Percentiles rank a stretch among this genome's conserved stretches.
These are phyloP conservation scores for Zingel zingel DNA, from an alignment of 2,113 vertebrate species.

Conservation along the genomic window DNA sequence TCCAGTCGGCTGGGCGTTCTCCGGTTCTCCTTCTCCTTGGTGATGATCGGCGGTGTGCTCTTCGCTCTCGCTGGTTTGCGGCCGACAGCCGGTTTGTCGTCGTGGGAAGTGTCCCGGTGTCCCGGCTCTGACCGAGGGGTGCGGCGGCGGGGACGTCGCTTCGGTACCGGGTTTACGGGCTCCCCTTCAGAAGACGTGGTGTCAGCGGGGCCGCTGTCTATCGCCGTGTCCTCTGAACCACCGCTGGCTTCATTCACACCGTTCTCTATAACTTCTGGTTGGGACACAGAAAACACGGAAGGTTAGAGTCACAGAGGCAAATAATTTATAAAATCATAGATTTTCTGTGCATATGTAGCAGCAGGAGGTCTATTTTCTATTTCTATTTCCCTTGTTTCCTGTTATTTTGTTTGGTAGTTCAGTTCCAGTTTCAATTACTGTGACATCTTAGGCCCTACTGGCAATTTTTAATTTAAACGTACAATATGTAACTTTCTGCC, in stretches of 20 bases:
- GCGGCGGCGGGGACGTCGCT: constrained; percentile 48
- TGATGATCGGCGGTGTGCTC: constrained; percentile 80
- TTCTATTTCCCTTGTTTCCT: too few relatives aligned
- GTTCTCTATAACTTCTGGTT: constrained; percentile 49
- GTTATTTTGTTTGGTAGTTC: too few relatives aligned
- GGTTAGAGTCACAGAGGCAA: neutral
- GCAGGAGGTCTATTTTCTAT: neutral
- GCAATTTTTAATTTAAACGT: too few relatives aligned
- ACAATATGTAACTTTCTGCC: too few relatives aligned
- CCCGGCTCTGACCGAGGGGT: constrained; percentile 53
- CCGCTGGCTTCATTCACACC: constrained; percentile 30
- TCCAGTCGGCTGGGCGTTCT: constrained; percentile 87
- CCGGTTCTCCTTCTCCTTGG: constrained; percentile 84
- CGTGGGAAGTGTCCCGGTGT: constrained; percentile 72
- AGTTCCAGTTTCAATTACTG: too few relatives aligned
- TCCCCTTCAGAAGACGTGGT: constrained; percentile 60
- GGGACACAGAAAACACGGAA: neutral
- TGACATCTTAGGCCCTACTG: too few relatives aligned
- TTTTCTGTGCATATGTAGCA: neutral
- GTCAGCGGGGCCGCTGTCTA: constrained; percentile 60
- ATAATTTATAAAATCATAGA: neutral
- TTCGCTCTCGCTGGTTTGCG: constrained; percentile 84
- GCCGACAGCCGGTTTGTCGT: constrained; percentile 50
- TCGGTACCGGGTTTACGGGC: neutral
- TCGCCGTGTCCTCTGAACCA: constrained; percentile 19